Evolutionary conservation across 2,797 vertebrate genomes (phyloP), one percentile per base, ranked within the genome.

Genomic region (Sylvia borin): DNA sequence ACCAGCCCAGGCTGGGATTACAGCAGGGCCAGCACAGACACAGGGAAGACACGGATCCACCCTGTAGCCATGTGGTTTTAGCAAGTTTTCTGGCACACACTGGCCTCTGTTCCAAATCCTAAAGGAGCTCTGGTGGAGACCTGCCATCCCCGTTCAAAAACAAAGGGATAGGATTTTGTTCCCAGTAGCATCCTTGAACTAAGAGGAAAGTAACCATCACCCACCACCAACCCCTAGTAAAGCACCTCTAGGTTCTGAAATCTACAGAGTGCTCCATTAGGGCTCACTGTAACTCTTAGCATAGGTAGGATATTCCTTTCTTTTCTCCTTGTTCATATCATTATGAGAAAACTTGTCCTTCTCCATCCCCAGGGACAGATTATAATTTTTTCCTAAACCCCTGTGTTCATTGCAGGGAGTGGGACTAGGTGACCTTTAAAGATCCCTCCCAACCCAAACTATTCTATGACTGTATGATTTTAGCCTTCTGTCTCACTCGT

Each of bases 31-130:
- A 29, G 92, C 77, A 25, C 86, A 36, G 55, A 60, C 47, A 45
- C 55, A 64, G 72, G 75, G 40, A 83, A 32, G 78, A 61, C 45
- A 10, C 1, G 31, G 84, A 96, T 80, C 86, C 89, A 75, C 84
- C 96, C 93, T 82, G 42, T 9, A 88, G 78, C 72, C 78, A 26
- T 74, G 88, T 62, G 92, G 91, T 83, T 94, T 95, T 88, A 0
- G 0, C 87, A 88, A 90, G 68, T 83, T 77, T 89, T 88, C 89
- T 95, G 93, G 79, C 85, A 26, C 58, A 66, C 62, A 2, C 48
- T 55, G 43, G 43, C 64, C 50, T 38, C 67, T 71, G 24, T 78
- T 93, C 51, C 61, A 50, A 92, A 75, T 78, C 93, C 81, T 89
- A 8, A 79, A 92, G 82, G 79, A 91, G 51, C 70, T 85, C 26